Base-by-base conservation (phyloP, 2,888 invertebrate genomes). In the Crossocerus cetratus region DNA sequence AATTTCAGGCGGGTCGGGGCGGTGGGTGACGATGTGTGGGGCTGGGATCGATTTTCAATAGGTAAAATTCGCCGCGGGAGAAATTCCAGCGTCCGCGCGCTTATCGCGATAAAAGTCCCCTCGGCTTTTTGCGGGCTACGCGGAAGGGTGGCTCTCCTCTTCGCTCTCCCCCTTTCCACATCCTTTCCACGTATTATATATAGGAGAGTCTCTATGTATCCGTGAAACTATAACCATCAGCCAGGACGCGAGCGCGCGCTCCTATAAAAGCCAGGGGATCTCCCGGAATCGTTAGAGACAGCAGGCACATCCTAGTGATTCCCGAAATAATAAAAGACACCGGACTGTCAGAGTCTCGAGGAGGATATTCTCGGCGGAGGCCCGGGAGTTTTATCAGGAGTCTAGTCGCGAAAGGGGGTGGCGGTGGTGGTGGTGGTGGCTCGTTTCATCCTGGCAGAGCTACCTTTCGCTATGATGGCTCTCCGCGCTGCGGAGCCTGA, bases 401-500 rank as follows among this genome's bases (percentile, higher is more conserved):
- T 49, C 49, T 49, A 16, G 4, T 16, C 16, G 53, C 14, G 54
- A 23, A 22, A n/a, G n/a, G n/a, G n/a, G n/a, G n/a, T n/a, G n/a
- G n/a, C n/a, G n/a, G n/a, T n/a, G n/a, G n/a, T n/a, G n/a, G n/a
- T n/a, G 54, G 14, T 8, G 32, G 54, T 49, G 32, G 32, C 5
- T 49, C 14, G n/a, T 49, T 49, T 49, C 49, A 16, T 32, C 32
- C 32, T 11, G n/a, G 43, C 16, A 4, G 14, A 49, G 4, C 5
- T 49, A 11, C 49, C 49, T 49, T 49, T 49, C 13, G 14, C 49
- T 49, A 49, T 49, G n/a, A 16, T 49, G 14, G 16, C 58, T 61
- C 65, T 54, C 64, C n/a, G n/a, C n/a, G 49, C 20, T 56, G 63
- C 57, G 72, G 32, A 32, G 32, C 65, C 65, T 72, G 74, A 60